Evolutionary conservation across 2,888 invertebrate genomes (phyloP), one percentile per base, ranked within the genome.

Genomic region (Lasioglossum calceatum): DNA sequence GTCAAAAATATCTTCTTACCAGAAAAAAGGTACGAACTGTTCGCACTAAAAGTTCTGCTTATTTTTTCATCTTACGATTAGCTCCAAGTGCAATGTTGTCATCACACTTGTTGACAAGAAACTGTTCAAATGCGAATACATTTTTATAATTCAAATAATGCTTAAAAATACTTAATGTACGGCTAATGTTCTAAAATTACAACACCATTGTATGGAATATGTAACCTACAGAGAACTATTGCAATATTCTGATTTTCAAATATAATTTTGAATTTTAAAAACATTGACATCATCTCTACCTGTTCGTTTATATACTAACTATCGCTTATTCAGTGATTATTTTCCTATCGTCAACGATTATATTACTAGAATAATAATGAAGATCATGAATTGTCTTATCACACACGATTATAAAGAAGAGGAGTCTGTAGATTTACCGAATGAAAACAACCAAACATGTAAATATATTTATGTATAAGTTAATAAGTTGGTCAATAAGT

Each of bases 211-310:
- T 92, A 91, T 88, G 88, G 84, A 86, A 88, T 80, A 90, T 91
- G 92, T 92, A 92, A 92, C 70, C 84, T 82, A 89, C 86, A 71
- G 77, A 87, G 81, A 91, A 87, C 84, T 78, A 93, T 88, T 92
- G 89, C 84, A 83, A 89, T 91, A 91, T 91, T 88, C 83, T 90
- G 79, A 89, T 91, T 91, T 87, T 82, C 86, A 93, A 92, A 93
- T 93, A 93, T 93, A 93, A 92, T 92, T 93, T 92, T 90, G 73
- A 91, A 90, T 91, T 92, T 90, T 87, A 91, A 84, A 61, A 76
- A 47, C 54, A 74, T 14, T 61, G 27, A 19, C 14, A 64, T 70
- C 61, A 42, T 81, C 39, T 58, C 14, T 50, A 61, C 70, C 73
- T n/a, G 16, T 79, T 76, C 64, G 67, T 78, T 76, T 67, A 27